These are phyloP conservation scores for Periophthalmus magnuspinnatus DNA, from an alignment of 2,797 vertebrate genomes.

Conservation along the genomic window DNA sequence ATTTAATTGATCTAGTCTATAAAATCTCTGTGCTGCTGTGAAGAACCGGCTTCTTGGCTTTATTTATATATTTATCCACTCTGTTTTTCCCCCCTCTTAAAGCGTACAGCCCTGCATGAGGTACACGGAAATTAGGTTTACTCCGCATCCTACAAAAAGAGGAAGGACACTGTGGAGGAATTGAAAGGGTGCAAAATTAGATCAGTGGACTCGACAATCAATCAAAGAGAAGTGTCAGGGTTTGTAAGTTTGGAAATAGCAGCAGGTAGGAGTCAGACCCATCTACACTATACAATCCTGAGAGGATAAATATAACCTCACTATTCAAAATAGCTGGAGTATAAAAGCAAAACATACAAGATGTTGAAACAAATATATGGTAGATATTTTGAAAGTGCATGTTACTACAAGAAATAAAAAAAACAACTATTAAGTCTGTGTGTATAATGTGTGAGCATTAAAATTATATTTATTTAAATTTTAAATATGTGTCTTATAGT, in stretches of 20 bases:
- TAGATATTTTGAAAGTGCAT: no score
- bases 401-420: neutral
- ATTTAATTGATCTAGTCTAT: slow-evolving; percentile 95
- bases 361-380: neutral
- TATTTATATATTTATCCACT: slow-evolving; percentile 80
- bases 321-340: neutral
- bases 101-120: slow-evolving; percentile 70
- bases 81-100: slow-evolving; percentile 69
- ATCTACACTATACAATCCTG: slow-evolving; percentile 59
- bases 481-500: no score
- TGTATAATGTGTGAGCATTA: neutral
- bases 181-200: slow-evolving; percentile 82
- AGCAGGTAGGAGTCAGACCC: slow-evolving; percentile 68
- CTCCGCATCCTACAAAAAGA: slow-evolving; percentile 70
- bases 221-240: slow-evolving; percentile 75
- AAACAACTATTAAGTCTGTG: no score
- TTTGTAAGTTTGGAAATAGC: slow-evolving; percentile 74
- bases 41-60: slow-evolving; percentile 67
- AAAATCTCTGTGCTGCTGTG: slow-evolving; percentile 77
- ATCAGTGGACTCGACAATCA: slow-evolving; percentile 82
- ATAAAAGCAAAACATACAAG: neutral
- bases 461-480: no score
- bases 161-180: slow-evolving; percentile 71
- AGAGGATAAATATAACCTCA: slow-evolving; percentile 27
- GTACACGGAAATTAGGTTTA: slow-evolving; percentile 81